phyloP scores from a whole-genome alignment of 1,140 invertebrate genomes.

The Drosophila biarmipes region DNA sequence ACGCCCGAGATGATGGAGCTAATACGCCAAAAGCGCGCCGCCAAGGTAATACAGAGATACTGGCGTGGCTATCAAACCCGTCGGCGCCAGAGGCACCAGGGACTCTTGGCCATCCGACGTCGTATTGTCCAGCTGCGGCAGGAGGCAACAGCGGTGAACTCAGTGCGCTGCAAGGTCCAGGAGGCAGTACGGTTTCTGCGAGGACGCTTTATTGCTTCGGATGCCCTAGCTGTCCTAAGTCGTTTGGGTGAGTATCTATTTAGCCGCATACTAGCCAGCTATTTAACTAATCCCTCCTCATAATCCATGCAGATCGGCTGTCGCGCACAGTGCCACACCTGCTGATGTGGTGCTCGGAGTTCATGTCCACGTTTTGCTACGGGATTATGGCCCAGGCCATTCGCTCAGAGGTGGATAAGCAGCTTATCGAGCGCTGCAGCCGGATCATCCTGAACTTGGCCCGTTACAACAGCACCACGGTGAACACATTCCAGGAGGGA shows the following conservation, averaged over 20 bases:
- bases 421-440: constrained; percentile 81
- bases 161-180: constrained; percentile 73
- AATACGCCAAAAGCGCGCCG: constrained; percentile 85
- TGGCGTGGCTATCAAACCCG: constrained; percentile 87
- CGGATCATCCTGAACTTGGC: constrained; percentile 83
- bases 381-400: constrained; percentile 84
- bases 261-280: not conserved
- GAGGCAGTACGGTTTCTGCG: constrained; percentile 68
- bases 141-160: constrained; percentile 84
- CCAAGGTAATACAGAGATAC: constrained; percentile 88
- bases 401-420: constrained; percentile 83
- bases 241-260: constrained; percentile 60
- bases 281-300: constrained; percentile 7
- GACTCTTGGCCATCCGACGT: constrained; percentile 84
- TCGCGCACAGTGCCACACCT: constrained; percentile 81
- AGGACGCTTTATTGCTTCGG: constrained; percentile 69
- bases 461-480: constrained; percentile 75
- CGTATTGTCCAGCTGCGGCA: constrained; percentile 85
- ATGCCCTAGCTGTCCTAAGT: constrained; percentile 66
- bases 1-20: constrained; percentile 85
- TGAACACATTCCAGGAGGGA: constrained; percentile 75
- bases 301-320: constrained; percentile 62
- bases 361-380: constrained; percentile 81
- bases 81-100: constrained; percentile 52
- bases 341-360: constrained; percentile 76